Evolutionary conservation across 2,113 vertebrate genomes (phyloP), one percentile per base, ranked within the genome.

Genomic region (Felis chaus): DNA sequence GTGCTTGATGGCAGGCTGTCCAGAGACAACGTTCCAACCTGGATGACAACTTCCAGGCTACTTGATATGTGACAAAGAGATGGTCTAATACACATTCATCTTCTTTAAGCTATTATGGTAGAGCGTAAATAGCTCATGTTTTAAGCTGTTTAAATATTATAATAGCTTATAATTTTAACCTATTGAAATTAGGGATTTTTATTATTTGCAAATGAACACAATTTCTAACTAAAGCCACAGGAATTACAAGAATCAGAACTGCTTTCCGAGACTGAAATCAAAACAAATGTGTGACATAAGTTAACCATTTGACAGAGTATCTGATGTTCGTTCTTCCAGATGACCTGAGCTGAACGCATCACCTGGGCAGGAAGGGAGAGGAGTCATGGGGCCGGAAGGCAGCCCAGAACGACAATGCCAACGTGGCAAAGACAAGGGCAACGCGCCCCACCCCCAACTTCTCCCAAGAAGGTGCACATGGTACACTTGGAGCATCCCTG

Each of bases 321-420:
- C 31, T 65, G 45, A 84, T 4, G 15, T 63, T 36, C 36, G 16
- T 45, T 65, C 55, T 76, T 41, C 21, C 55, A 85, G 81, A 65
- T 15, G 19, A n/a, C 27, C 9, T 4, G 27, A 63, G 7, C 11
- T 1, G 16, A 63, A 6, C 19, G 11, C 18, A 19, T 23, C 0
- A 3, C 31, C 6, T 0, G 14, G 63, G 11, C 13, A 3, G 11
- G 4, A 5, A 48, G 53, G 18, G 14, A 23, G 45, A 21, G 3
- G 39, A n/a, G 13, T 1, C 1, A 0, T 7, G 39, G 79, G 0
- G 3, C 36, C 1, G 23, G 53, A 29, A 8, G 3, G 21, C 4
- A 15, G 66, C 80, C 19, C 65, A 9, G 29, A 31, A 48, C 5
- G 2, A 19, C 27, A 55, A 50, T 9, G 23, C 33, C 4, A 14